Percentiles rank a stretch among this genome's conserved stretches.
Conservation (phyloP, 2,888 invertebrate species). For the Kuschelorhynchus macadamiae region DNA sequence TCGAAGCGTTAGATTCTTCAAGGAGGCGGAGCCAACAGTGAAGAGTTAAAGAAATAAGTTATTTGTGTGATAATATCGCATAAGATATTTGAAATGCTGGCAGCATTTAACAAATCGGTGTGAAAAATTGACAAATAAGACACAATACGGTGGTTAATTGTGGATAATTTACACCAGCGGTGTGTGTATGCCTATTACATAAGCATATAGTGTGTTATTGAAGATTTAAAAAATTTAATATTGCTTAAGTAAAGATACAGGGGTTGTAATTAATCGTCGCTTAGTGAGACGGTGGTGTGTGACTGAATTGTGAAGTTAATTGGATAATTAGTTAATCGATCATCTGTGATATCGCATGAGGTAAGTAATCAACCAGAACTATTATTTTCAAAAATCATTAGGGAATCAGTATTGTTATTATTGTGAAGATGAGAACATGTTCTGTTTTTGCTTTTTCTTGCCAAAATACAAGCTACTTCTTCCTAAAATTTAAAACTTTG, state of each 20-base stretch:
- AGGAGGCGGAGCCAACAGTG: constrained; percentile 19
- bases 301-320: constrained; percentile 32
- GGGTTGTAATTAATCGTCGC: constrained; percentile 41
- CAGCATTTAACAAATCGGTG: constrained; percentile 69
- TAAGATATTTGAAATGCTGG: constrained; percentile 49
- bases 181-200: constrained; percentile 64
- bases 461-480: too few relatives aligned
- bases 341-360: constrained; percentile 7
- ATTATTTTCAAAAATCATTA: too few relatives aligned
- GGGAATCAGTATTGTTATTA: too few relatives aligned
- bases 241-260: constrained; percentile 11
- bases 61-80: constrained; percentile 44
- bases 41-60: constrained; percentile 40
- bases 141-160: constrained; percentile 62
- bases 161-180: constrained; percentile 67
- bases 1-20: constrained; percentile 22
- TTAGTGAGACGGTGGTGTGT: constrained; percentile 28
- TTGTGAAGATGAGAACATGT: too few relatives aligned
- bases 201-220: constrained; percentile 63
- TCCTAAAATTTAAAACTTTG: too few relatives aligned
- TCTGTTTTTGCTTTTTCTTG: too few relatives aligned
- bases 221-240: constrained; percentile 55
- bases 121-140: constrained; percentile 69
- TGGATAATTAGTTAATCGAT: constrained; percentile 18
- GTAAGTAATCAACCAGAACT: too few relatives aligned